Conservation (phyloP, 2,888 invertebrate species). For the Cyaniris semiargus region DNA sequence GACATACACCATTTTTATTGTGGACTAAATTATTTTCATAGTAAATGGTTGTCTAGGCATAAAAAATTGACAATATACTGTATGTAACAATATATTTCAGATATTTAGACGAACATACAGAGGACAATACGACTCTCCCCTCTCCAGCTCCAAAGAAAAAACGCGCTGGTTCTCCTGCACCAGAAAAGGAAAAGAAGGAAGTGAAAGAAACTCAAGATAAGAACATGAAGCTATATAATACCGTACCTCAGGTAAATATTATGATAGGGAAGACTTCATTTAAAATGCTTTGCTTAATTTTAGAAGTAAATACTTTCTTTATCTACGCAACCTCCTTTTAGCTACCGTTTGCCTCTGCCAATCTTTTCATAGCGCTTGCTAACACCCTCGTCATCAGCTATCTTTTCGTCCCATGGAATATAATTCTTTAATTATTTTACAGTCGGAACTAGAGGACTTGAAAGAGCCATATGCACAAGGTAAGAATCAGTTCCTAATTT, state of each 20-base stretch:
- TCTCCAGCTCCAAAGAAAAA: conserved; percentile 66
- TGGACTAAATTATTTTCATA: background rate
- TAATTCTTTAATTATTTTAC: conserved; percentile 43
- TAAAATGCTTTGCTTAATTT: too few relatives aligned
- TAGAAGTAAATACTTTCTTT: too few relatives aligned
- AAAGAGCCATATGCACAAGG: conserved; percentile 68
- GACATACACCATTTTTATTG: conserved; percentile 51
- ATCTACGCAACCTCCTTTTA: too few relatives aligned
- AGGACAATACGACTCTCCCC: conserved; percentile 62
- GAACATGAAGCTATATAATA: conserved; percentile 57
- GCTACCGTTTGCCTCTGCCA: too few relatives aligned
- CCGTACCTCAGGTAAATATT: conserved; percentile 56
- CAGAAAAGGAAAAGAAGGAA: conserved; percentile 46
- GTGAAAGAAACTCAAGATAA: conserved; percentile 47
- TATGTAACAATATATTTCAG: conserved; percentile 46
- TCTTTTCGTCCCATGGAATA: too few relatives aligned
- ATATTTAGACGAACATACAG: conserved; percentile 74
- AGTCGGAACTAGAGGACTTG: conserved; percentile 69
- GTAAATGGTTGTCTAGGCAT: background rate
- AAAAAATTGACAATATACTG: background rate
- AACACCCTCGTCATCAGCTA: too few relatives aligned
- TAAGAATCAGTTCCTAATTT: conserved; percentile 46
- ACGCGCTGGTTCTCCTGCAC: conserved; percentile 55
- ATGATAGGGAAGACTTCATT: background rate
- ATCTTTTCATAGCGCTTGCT: too few relatives aligned